Evolutionary conservation across 2,797 vertebrate species (phyloP).

Genomic region (Anabas testudineus): DNA sequence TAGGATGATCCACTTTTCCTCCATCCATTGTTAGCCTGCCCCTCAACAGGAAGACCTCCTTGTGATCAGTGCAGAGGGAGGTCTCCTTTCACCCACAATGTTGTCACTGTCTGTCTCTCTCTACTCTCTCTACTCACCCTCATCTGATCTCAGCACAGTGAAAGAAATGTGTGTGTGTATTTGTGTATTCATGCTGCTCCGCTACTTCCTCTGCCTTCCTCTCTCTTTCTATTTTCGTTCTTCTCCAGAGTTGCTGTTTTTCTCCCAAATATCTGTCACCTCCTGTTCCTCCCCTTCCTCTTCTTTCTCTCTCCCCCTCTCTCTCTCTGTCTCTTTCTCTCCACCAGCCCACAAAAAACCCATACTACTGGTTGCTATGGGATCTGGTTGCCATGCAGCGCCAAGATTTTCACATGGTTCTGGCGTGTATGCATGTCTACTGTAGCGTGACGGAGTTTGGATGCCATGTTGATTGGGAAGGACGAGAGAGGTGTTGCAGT

Average conservation of each 20-base stretch:
- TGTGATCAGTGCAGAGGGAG: constrained; percentile 47
- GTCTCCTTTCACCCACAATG: constrained; percentile 55
- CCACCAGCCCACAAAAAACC: constrained; percentile 45
- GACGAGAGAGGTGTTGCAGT: constrained; percentile 13
- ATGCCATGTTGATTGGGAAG: constrained; percentile 50
- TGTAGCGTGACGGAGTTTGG: constrained; percentile 54
- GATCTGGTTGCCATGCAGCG: constrained; percentile 82
- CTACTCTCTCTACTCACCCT: constrained; percentile 27
- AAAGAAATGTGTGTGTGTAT: constrained; percentile 34
- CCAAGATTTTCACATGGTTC: constrained; percentile 63
- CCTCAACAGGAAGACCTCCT: constrained; percentile 36
- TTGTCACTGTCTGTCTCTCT: constrained; percentile 61
- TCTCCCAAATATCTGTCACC: constrained; percentile 46
- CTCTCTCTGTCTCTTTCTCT: neutral
- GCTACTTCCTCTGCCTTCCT: constrained; percentile 42
- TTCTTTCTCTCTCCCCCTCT: neutral
- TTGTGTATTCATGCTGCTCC: constrained; percentile 28
- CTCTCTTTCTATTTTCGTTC: constrained; percentile 48
- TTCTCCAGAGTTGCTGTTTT: constrained; percentile 44
- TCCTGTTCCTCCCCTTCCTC: constrained; percentile 44
- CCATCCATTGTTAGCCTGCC: neutral
- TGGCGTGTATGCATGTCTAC: constrained; percentile 41
- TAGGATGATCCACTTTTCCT: neutral
- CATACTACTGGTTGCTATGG: constrained; percentile 84
- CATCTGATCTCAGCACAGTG: constrained; percentile 50